These are phyloP conservation scores for Zygogramma bicolorata DNA, from an alignment of 2,888 invertebrate genomes.

Conservation along the genomic window DNA sequence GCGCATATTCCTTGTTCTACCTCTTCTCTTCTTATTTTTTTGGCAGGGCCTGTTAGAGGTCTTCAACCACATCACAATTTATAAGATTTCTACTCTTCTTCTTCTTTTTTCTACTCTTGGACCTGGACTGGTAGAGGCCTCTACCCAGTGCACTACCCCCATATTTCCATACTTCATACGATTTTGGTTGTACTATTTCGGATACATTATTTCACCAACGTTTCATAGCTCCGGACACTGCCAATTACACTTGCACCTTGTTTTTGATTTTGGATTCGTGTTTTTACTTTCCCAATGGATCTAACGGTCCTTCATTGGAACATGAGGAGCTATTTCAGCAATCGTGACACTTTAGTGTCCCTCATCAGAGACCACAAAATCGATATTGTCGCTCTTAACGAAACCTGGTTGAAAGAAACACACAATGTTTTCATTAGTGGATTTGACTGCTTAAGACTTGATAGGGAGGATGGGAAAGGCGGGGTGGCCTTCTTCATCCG, in stretches of 20 bases:
- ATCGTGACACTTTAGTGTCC: not conserved
- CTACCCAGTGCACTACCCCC: not conserved
- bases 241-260: not conserved
- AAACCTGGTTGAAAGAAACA: not conserved
- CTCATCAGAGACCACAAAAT: not conserved
- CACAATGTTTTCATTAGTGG: not conserved
- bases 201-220: not conserved
- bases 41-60: no score
- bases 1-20: no score
- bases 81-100: no score
- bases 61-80: no score
- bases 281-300: not conserved
- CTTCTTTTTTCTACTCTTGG: not conserved
- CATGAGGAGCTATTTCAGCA: not conserved
- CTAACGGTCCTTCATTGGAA: not conserved
- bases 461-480: not conserved
- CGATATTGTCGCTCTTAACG: not conserved
- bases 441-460: not conserved
- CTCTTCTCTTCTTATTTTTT: no score
- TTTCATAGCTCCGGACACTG: not conserved
- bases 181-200: not conserved
- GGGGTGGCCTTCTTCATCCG: not conserved
- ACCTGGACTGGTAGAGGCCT: not conserved
- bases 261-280: not conserved
- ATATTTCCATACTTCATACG: not conserved